Conservation (phyloP, 2,888 invertebrate species). For the Ennomos fuscantarius region DNA sequence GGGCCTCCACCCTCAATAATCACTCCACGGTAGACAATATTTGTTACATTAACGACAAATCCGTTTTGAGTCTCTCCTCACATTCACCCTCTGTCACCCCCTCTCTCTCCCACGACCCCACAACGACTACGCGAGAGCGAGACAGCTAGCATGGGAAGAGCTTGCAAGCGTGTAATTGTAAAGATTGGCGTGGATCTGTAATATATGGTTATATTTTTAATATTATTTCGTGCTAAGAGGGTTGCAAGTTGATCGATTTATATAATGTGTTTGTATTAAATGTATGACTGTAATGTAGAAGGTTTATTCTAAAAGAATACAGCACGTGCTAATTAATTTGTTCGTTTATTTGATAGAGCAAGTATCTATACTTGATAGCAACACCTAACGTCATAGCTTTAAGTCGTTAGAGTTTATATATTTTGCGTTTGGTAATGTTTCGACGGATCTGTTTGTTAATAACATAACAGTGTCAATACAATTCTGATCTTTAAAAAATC, state of each 20-base stretch:
- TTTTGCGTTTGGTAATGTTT: too few relatives aligned
- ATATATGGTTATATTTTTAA: conserved; percentile 43
- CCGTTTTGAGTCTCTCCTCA: conserved; percentile 44
- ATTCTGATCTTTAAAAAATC: too few relatives aligned
- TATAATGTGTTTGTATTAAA: too few relatives aligned
- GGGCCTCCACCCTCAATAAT: conserved; percentile 50
- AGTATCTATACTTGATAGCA: too few relatives aligned
- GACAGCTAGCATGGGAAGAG: conserved; percentile 26
- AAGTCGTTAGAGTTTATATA: too few relatives aligned
- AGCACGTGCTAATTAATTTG: too few relatives aligned
- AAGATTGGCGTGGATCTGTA: conserved; percentile 47
- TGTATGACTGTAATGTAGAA: too few relatives aligned
- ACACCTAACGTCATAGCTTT: too few relatives aligned
- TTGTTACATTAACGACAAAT: conserved; percentile 67
- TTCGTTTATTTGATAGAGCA: too few relatives aligned
- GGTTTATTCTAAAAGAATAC: too few relatives aligned
- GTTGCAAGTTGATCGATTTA: conserved; percentile 11
- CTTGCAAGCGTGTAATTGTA: conserved; percentile 46
- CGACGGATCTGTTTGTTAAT: too few relatives aligned
- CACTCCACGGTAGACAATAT: conserved; percentile 70
- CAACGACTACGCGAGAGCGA: conserved; percentile 21
- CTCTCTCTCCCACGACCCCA: conserved; percentile 36
- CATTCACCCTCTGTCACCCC: conserved; percentile 27
- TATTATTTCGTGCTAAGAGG: conserved; percentile 30
- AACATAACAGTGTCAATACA: too few relatives aligned